Base-by-base conservation (phyloP, 2,888 invertebrate species). In the Margaritifera margaritifera region DNA sequence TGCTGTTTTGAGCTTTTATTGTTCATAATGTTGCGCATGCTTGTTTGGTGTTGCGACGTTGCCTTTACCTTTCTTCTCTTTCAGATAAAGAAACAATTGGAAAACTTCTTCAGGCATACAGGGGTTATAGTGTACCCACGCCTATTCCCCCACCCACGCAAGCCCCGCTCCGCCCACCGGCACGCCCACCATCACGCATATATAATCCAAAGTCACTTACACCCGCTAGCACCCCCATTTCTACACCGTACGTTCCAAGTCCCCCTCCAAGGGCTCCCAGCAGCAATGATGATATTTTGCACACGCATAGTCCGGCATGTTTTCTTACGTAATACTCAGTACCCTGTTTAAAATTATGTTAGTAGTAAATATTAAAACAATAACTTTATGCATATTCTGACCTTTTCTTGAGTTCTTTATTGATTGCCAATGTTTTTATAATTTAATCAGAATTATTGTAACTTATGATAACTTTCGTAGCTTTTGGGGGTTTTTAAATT, bases 81-180 rank as follows among this genome's bases (percentile, higher is more conserved):
- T 62, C 77, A 77, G 77, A 79, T 67, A 73, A 72, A 50, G 60
- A 59, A 27, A 71, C 69, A 73, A 73, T 69, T 52, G 71, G 59
- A 62, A 62, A 66, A 53, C 64, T 69, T 60, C 69, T 77, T 56
- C 72, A 75, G 55, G 69, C 75, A 20, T 77, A 75, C 59, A 64
- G 69, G 51, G 74, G 77, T 18, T 65, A 66, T 18, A 56, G 62
- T 6, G 42, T 73, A 22, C 71, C 72, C 8, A 69, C 72, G 25
- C 77, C 74, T 18, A 52, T 62, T 42, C 62, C 52, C 22, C 66
- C 70, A 15, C 56, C 68, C 42, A 20, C 56, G 19, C 68, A 55
- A 20, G 60, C 68, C 18, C 71, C 74, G 20, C 77, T 71, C 25
- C 62, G 67, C n/a, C 25, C 52, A 24, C 58, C 60, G 1, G 54